Conservation (phyloP, 2,113 vertebrate species). For the Ophiodon elongatus region DNA sequence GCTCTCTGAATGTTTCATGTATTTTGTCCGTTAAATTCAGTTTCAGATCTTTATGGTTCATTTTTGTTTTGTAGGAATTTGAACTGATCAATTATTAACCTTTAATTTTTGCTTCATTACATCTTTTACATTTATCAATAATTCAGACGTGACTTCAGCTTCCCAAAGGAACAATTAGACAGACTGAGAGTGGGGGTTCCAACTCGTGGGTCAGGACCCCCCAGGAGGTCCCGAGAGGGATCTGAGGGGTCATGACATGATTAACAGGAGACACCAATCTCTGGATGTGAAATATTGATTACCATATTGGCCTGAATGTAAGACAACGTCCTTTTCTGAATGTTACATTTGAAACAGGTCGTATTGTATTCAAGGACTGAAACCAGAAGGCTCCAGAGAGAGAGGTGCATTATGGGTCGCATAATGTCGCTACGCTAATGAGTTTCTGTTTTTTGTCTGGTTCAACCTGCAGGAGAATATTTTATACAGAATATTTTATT, state of each 20-base stretch:
- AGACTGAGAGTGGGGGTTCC: constrained; percentile 13
- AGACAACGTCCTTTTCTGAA: not conserved
- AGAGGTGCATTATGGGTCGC: not conserved
- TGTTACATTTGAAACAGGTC: not conserved
- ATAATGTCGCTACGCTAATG: not conserved
- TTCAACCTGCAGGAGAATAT: too few species aligned
- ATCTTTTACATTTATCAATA: constrained; percentile 59
- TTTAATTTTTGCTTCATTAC: constrained; percentile 2
- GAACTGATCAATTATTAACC: constrained; percentile 25
- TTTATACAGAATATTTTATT: too few species aligned
- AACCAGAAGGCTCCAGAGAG: too few species aligned
- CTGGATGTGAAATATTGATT: not conserved
- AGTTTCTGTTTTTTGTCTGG: too few species aligned
- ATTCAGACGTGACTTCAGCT: constrained; percentile 44
- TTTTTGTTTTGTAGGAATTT: not conserved
- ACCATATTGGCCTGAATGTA: not conserved
- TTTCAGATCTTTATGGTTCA: not conserved
- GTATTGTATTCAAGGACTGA: too few species aligned
- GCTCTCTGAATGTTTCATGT: too few species aligned
- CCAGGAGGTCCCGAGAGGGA: not conserved
- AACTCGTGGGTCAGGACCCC: not conserved
- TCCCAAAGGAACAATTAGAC: constrained; percentile 71
- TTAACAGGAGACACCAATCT: not conserved
- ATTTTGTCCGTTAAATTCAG: too few species aligned
- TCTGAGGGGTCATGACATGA: constrained; percentile 9